These are phyloP conservation scores for Drosophila parthenogenetica DNA, from an alignment of 2,888 invertebrate genomes.

Conservation along the genomic window DNA sequence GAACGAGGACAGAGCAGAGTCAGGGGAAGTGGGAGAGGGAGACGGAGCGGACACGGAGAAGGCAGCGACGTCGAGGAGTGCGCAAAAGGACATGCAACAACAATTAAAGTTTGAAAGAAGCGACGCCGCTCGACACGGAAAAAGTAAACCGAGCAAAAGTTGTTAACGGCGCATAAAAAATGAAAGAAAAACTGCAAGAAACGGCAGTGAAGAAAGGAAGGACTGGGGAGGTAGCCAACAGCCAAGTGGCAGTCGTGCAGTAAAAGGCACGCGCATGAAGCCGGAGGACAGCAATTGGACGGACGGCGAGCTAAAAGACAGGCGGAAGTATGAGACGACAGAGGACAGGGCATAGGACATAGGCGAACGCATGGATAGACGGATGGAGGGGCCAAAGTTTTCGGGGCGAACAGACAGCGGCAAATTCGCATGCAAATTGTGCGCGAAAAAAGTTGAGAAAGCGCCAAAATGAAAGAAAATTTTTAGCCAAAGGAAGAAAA, in stretches of 20 bases:
- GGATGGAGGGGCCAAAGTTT: conserved; percentile 44
- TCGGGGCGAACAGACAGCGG: conserved; percentile 65
- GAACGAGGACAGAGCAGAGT: not conserved
- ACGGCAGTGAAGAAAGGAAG: not conserved
- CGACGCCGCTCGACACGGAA: conserved; percentile 72
- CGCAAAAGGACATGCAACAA: conserved; percentile 78
- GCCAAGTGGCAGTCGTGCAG: conserved; percentile 79
- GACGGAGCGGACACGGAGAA: not conserved
- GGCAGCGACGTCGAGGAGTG: conserved; percentile 42
- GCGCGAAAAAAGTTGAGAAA: conserved; percentile 76
- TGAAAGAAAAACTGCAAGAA: conserved; percentile 62
- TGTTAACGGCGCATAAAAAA: conserved; percentile 79
- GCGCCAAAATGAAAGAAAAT: conserved; percentile 61
- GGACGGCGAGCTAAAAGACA: conserved; percentile 37
- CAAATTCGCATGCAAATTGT: conserved; percentile 81
- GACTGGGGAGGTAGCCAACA: conserved; percentile 30
- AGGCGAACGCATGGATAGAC: not conserved
- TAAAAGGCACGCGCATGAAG: conserved; percentile 68
- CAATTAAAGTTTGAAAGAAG: conserved; percentile 79
- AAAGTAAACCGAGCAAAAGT: conserved; percentile 81
- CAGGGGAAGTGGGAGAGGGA: not conserved
- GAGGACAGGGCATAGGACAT: conserved; percentile 17
- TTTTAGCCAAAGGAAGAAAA: conserved; percentile 19
- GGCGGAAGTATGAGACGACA: not conserved
- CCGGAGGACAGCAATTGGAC: conserved; percentile 58